Evolutionary conservation across 1,140 invertebrate species (phyloP).

Genomic region (Dinoponera quadriceps): DNA sequence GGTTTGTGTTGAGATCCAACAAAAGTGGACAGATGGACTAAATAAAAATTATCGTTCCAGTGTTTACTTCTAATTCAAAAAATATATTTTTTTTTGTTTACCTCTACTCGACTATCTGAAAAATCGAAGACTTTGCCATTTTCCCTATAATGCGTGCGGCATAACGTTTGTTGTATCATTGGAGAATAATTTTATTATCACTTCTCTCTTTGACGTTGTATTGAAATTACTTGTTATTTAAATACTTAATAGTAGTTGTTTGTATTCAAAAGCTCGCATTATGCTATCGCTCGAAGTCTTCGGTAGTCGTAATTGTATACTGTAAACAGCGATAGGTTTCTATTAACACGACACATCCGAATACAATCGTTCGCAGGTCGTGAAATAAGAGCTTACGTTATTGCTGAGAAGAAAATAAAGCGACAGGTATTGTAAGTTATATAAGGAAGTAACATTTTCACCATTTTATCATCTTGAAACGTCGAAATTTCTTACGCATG

Average conservation of each 20-base stretch:
- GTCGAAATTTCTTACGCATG: constrained; percentile 44
- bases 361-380: constrained; percentile 2
- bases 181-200: neutral
- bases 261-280: neutral
- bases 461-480: neutral
- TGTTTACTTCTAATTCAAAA: constrained; percentile 62
- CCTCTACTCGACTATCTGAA: constrained; percentile 4
- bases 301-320: constrained; percentile 8
- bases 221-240: constrained; percentile 7
- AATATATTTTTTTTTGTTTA: constrained; percentile 56
- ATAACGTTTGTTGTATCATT: neutral
- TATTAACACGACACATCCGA: constrained; percentile 5
- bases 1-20: constrained; percentile 85
- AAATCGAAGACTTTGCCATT: constrained; percentile 23
- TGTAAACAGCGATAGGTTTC: neutral
- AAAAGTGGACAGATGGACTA: constrained; percentile 72
- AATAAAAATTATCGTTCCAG: constrained; percentile 70
- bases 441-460: neutral
- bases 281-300: constrained; percentile 15
- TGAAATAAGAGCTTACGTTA: constrained; percentile 15
- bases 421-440: neutral
- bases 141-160: constrained; percentile 25
- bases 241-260: constrained; percentile 28
- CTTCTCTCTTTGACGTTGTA: neutral
- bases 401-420: neutral